phyloP scores from a whole-genome alignment of 2,797 vertebrate species.

The Macrochelys suwanniensis region DNA sequence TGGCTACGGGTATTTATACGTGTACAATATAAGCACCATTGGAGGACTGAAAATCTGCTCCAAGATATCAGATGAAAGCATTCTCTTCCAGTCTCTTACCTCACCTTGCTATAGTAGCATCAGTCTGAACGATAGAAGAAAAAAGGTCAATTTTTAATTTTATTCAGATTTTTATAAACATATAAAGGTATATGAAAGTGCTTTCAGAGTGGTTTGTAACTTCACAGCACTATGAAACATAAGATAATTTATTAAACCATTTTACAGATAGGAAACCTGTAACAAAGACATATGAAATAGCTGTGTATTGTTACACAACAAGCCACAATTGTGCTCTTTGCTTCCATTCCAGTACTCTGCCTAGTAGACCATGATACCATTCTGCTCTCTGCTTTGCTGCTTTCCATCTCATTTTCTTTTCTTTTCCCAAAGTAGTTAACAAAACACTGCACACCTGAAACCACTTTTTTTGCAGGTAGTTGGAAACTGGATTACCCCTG shows the following conservation, averaged over 20 bases:
- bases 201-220: neutral
- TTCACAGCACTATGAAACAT: neutral
- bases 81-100: neutral
- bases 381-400: neutral
- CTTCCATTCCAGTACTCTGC: neutral
- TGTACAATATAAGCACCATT: neutral
- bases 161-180: neutral
- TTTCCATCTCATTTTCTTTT: neutral
- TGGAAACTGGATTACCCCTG: neutral
- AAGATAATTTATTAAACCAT: neutral
- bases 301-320: neutral
- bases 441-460: neutral
- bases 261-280: constrained; percentile 1
- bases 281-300: neutral
- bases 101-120: neutral
- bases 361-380: neutral
- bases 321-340: neutral
- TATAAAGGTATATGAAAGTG: neutral
- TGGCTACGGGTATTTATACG: neutral
- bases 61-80: neutral
- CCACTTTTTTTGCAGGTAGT: neutral
- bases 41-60: neutral
- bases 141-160: neutral
- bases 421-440: neutral
- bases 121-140: neutral